phyloP scores from a whole-genome alignment of 2,888 invertebrate genomes.

The Hemistola chrysoprasaria region DNA sequence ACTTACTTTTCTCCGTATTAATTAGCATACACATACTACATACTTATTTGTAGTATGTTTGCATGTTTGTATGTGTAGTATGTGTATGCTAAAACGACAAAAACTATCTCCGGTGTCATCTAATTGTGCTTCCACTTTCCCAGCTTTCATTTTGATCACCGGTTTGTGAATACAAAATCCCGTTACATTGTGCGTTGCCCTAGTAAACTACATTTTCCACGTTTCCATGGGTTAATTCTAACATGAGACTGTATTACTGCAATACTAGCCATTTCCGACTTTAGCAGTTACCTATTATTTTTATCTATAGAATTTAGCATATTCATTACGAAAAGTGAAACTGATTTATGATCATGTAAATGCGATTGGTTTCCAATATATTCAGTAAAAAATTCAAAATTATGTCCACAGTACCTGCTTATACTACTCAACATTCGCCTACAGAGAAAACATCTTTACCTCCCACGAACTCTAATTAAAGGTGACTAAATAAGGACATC shows the following conservation, averaged over 20 bases:
- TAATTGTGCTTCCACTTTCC: slow-evolving; percentile 65
- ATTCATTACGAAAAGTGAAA: slow-evolving; percentile 29
- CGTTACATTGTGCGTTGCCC: slow-evolving; percentile 67
- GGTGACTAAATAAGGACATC: slow-evolving; percentile 14
- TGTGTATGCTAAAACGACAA: too few species aligned
- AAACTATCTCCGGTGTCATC: slow-evolving; percentile 47
- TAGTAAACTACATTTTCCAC: slow-evolving; percentile 62
- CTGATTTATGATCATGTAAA: slow-evolving; percentile 32
- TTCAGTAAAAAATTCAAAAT: too few species aligned
- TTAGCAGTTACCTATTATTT: too few species aligned
- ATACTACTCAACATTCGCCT: slow-evolving; percentile 11
- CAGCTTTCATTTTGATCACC: slow-evolving; percentile 70
- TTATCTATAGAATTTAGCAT: too few species aligned
- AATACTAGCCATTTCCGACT: slow-evolving; percentile 15
- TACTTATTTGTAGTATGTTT: too few species aligned
- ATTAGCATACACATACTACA: slow-evolving; percentile 31
- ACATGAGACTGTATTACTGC: slow-evolving; percentile 5
- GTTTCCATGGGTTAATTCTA: slow-evolving; percentile 39
- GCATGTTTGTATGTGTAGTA: too few species aligned
- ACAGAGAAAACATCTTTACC: slow-evolving; percentile 13
- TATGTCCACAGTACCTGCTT: too few species aligned
- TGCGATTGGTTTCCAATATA: too few species aligned
- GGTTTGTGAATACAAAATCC: slow-evolving; percentile 56
- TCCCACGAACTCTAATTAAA: slow-evolving; percentile 10
- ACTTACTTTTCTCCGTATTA: not conserved